These are phyloP conservation scores for Microcaecilia unicolor DNA, from an alignment of 2,797 vertebrate species.

Conservation along the genomic window DNA sequence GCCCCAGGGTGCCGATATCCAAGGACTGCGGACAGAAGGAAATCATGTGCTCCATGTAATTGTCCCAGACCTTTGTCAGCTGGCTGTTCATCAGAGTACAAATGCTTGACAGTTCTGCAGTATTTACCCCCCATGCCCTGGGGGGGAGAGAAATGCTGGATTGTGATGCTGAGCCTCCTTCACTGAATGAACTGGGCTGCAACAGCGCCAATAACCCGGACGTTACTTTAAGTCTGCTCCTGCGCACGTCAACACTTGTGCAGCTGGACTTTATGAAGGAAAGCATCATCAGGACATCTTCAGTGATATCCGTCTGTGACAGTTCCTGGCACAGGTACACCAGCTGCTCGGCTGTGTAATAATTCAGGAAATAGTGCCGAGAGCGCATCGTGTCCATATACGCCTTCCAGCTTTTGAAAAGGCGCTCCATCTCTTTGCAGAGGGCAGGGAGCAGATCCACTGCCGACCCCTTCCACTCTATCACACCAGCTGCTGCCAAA, in stretches of 20 bases:
- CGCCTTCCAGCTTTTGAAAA: constrained; percentile 66
- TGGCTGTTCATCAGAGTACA: constrained; percentile 2
- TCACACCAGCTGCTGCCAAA: constrained; percentile 26
- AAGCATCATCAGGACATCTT: constrained; percentile 72
- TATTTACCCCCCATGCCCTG: neutral
- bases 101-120: neutral
- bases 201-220: too few relatives aligned
- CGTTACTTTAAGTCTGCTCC: too few relatives aligned
- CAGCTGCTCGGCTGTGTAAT: constrained; percentile 86
- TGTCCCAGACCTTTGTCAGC: constrained; percentile 57
- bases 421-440: constrained; percentile 79
- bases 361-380: constrained; percentile 80
- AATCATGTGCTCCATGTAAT: constrained; percentile 63
- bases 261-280: constrained; percentile 74
- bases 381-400: constrained; percentile 69
- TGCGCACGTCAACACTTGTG: constrained; percentile 39
- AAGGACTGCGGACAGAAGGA: constrained; percentile 63
- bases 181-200: fast-evolving
- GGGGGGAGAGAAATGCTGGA: neutral
- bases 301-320: constrained; percentile 35
- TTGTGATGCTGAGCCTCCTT: fast-evolving
- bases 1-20: constrained; percentile 69
- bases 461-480: constrained; percentile 55
- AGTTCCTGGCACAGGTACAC: constrained; percentile 76
- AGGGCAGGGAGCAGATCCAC: constrained; percentile 61